phyloP scores from a whole-genome alignment of 2,888 invertebrate species.

The Drosophila atripex region DNA sequence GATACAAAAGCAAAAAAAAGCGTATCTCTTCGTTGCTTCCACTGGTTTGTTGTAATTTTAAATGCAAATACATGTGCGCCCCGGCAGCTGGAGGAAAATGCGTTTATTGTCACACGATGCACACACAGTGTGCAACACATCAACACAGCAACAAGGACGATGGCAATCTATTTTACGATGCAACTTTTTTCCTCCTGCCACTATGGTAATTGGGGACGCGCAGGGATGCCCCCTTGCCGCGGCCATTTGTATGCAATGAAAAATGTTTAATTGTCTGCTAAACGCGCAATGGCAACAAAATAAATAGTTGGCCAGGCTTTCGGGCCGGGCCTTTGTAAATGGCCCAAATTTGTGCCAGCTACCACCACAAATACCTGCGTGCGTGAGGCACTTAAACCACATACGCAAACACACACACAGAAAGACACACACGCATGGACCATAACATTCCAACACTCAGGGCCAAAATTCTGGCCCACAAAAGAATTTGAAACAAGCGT shows the following conservation, averaged over 20 bases:
- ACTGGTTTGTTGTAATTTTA: slow-evolving; percentile 46
- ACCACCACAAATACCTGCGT: slow-evolving; percentile 59
- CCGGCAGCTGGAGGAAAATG: slow-evolving; percentile 16
- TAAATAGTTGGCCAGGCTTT: slow-evolving; percentile 55
- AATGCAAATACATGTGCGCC: slow-evolving; percentile 57
- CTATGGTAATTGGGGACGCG: not conserved
- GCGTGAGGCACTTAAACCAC: slow-evolving; percentile 49
- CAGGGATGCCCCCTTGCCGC: slow-evolving; percentile 10
- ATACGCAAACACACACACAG: not conserved
- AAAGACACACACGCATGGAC: not conserved
- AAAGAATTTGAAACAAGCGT: slow-evolving; percentile 63
- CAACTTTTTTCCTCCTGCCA: slow-evolving; percentile 30
- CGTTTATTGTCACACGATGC: slow-evolving; percentile 41
- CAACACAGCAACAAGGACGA: slow-evolving; percentile 32
- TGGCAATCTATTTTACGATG: slow-evolving; percentile 46
- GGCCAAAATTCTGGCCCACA: slow-evolving; percentile 48
- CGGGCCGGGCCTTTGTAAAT: slow-evolving; percentile 38
- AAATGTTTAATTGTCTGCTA: slow-evolving; percentile 77
- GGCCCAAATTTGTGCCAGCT: slow-evolving; percentile 32
- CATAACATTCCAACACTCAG: slow-evolving; percentile 9
- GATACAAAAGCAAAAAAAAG: slow-evolving; percentile 22
- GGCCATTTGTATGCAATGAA: slow-evolving; percentile 70
- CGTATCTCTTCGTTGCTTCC: slow-evolving; percentile 1
- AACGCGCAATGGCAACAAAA: slow-evolving; percentile 64
- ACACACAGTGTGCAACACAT: not conserved